Conservation (phyloP, 2,113 vertebrate species). For the Stegastes partitus region DNA sequence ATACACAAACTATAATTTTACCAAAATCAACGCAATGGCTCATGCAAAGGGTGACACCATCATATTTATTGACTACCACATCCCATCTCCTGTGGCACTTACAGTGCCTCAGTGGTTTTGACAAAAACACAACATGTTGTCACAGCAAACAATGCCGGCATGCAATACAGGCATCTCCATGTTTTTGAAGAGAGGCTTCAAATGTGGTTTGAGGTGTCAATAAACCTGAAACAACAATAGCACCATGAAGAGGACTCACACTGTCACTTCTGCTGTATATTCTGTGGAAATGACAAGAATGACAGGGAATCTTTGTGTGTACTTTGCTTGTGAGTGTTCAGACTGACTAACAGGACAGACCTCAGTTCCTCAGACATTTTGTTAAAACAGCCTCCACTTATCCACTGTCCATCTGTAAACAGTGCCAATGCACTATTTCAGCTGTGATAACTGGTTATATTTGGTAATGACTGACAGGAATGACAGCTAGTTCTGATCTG, state of each 20-base stretch:
- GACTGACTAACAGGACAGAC: neutral
- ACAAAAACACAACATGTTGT: constrained; percentile 69
- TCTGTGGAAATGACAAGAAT: constrained; percentile 9
- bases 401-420: no score
- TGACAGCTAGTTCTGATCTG: neutral
- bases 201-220: neutral
- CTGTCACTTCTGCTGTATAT: neutral
- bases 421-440: no score
- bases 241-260: neutral
- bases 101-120: constrained; percentile 19
- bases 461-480: neutral
- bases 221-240: constrained; percentile 1
- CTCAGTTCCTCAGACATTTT: neutral
- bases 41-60: neutral
- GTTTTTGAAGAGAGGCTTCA: constrained; percentile 8
- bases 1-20: neutral
- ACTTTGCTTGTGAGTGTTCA: neutral
- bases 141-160: constrained; percentile 68
- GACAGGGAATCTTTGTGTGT: neutral
- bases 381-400: no score
- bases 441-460: no score
- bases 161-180: constrained; percentile 17
- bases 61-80: neutral
- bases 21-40: constrained; percentile 3
- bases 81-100: neutral